phyloP scores from a whole-genome alignment of 2,888 invertebrate species.

The Andrena flavipes region DNA sequence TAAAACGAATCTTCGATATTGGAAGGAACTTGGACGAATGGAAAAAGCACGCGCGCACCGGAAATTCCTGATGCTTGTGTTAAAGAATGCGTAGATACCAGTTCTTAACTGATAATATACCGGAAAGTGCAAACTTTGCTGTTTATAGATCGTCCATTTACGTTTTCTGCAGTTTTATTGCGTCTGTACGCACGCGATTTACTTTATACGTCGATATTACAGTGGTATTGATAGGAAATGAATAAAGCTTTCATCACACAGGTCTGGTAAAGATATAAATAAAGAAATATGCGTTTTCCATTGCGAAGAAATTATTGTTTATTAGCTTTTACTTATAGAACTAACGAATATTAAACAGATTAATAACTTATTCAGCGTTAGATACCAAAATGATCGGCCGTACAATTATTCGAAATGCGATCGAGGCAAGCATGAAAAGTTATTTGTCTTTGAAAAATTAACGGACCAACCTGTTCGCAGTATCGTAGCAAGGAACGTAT shows the following conservation, averaged over 20 bases:
- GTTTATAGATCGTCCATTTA: not conserved
- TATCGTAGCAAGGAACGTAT: constrained; percentile 5
- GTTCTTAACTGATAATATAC: constrained; percentile 22
- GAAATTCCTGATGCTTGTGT: constrained; percentile 1
- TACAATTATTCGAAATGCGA: not conserved
- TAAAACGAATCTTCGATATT: not conserved
- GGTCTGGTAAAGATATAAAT: not conserved
- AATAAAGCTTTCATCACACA: not conserved
- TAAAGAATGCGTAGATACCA: constrained; percentile 14
- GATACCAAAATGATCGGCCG: not conserved
- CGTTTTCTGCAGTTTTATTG: constrained; percentile 11
- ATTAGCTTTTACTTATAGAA: not conserved
- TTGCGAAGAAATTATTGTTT: not conserved
- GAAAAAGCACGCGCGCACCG: not conserved
- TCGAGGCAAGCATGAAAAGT: not conserved
- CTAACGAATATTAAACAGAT: too few species aligned
- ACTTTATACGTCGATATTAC: not conserved
- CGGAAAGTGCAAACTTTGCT: constrained; percentile 12
- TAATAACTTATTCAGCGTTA: not conserved
- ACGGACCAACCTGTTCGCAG: not conserved
- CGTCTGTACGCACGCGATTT: not conserved
- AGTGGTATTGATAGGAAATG: not conserved
- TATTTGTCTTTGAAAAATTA: not conserved
- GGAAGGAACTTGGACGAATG: not conserved
- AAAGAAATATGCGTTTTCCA: not conserved